Percentiles rank a stretch among this genome's conserved stretches.
Evolutionary conservation across 2,797 vertebrate species (phyloP).

Genomic region (Darevskia nairensis): DNA sequence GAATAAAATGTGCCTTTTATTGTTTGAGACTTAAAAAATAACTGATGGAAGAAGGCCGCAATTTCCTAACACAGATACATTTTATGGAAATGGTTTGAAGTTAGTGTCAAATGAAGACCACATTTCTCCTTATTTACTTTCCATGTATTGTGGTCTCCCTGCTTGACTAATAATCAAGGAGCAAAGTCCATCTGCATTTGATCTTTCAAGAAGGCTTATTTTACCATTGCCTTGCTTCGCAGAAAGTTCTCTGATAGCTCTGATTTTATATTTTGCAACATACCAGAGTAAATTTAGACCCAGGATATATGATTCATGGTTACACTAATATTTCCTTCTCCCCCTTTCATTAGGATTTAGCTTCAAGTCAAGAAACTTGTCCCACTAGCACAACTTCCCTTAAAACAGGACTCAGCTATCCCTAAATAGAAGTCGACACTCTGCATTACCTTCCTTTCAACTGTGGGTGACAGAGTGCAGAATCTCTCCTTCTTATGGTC

Average conservation of each 20-base stretch:
- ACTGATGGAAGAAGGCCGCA: neutral
- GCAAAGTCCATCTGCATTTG: neutral
- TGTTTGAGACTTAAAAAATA: neutral
- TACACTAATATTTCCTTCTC: neutral
- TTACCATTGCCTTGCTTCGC: neutral
- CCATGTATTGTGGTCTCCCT: neutral
- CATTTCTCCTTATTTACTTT: neutral
- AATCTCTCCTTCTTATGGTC: neutral
- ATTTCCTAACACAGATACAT: neutral
- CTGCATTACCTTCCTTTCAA: neutral
- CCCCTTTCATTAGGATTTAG: neutral
- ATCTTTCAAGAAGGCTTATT: conserved; percentile 3
- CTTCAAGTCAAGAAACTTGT: neutral
- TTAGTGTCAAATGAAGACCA: conserved; percentile 1
- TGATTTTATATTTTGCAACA: neutral
- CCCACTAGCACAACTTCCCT: neutral
- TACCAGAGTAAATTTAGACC: neutral
- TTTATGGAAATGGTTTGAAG: neutral
- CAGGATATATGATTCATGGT: neutral
- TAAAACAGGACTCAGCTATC: neutral
- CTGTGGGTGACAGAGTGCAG: neutral
- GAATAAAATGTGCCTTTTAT: neutral
- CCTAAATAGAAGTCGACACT: neutral
- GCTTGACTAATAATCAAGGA: neutral
- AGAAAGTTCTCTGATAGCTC: neutral